Conservation (phyloP, 2,888 invertebrate genomes). For the Neoascia interrupta region DNA sequence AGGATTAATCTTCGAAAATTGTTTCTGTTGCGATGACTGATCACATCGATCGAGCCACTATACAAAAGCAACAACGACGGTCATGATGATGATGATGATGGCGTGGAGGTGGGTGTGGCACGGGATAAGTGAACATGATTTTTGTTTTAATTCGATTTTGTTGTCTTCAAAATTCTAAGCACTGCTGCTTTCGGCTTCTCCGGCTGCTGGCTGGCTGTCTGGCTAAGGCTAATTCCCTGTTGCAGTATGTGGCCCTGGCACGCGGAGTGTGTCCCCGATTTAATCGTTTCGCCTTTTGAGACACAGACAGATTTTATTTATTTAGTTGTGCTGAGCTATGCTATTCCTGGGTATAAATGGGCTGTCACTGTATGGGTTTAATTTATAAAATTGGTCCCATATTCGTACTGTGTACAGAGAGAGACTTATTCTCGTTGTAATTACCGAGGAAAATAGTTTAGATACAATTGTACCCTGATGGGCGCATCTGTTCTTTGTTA, state of each 20-base stretch:
- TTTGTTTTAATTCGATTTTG: constrained; percentile 67
- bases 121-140: constrained; percentile 68
- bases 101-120: constrained; percentile 66
- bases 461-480: constrained; percentile 64
- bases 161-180: constrained; percentile 51
- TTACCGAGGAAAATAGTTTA: constrained; percentile 67
- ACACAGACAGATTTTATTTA: constrained; percentile 61
- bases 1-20: constrained; percentile 63
- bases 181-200: too few relatives aligned
- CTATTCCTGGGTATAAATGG: constrained; percentile 21
- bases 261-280: constrained; percentile 55
- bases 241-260: constrained; percentile 16
- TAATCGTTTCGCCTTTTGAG: constrained; percentile 48
- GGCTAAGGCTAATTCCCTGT: constrained; percentile 26
- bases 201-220: too few relatives aligned
- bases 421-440: constrained; percentile 61
- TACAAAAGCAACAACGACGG: not conserved
- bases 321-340: constrained; percentile 43
- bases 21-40: constrained; percentile 64
- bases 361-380: not conserved
- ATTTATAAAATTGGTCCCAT: constrained; percentile 46
- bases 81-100: constrained; percentile 25
- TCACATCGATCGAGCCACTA: constrained; percentile 59
- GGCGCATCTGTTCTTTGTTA: constrained; percentile 64
- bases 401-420: constrained; percentile 34